A percentile compares a stretch with the other conserved stretches of the same genome.
Evolutionary conservation across 1,140 invertebrate species (phyloP).

Genomic region (Drosophila orosa): DNA sequence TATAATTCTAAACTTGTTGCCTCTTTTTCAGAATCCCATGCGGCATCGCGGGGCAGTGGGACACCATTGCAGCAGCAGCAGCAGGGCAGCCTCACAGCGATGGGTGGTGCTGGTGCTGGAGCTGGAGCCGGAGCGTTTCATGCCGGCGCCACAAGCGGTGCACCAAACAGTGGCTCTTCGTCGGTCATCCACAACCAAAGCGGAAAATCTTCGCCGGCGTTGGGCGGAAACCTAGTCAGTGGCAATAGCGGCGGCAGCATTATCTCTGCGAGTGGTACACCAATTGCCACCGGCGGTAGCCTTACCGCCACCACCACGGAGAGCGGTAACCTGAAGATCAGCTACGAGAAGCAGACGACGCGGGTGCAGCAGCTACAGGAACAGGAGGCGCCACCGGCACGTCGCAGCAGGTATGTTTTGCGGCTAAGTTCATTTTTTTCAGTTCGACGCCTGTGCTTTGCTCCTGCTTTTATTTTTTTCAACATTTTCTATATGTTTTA

Average conservation of each 20-base stretch:
- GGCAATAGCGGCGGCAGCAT: constrained; percentile 56
- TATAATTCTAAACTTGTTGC: not conserved
- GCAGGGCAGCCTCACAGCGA: constrained; percentile 22
- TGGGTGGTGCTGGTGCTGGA: constrained; percentile 6
- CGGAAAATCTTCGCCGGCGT: constrained; percentile 73
- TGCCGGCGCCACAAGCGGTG: constrained; percentile 12
- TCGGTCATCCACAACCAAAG: constrained; percentile 74
- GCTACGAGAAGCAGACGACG: constrained; percentile 85
- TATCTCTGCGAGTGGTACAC: constrained; percentile 31
- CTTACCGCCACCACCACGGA: constrained; percentile 81
- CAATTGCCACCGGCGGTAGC: constrained; percentile 32
- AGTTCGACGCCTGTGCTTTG: constrained; percentile 22
- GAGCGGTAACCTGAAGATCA: constrained; percentile 85
- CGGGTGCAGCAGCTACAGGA: constrained; percentile 78
- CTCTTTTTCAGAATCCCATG: constrained; percentile 39
- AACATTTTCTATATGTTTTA: not conserved
- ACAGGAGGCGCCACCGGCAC: constrained; percentile 82
- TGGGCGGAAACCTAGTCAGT: constrained; percentile 59
- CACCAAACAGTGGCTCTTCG: constrained; percentile 28
- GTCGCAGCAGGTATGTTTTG: constrained; percentile 82
- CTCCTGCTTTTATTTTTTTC: constrained; percentile 27
- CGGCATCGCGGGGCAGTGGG: constrained; percentile 1
- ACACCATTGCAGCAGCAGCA: constrained; percentile 35
- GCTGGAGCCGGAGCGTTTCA: constrained; percentile 14
- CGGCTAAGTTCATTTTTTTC: not conserved